Evolutionary conservation across 2,797 vertebrate genomes (phyloP), one percentile per base, ranked within the genome.

Genomic region (Ctenopoma kingsleyae): DNA sequence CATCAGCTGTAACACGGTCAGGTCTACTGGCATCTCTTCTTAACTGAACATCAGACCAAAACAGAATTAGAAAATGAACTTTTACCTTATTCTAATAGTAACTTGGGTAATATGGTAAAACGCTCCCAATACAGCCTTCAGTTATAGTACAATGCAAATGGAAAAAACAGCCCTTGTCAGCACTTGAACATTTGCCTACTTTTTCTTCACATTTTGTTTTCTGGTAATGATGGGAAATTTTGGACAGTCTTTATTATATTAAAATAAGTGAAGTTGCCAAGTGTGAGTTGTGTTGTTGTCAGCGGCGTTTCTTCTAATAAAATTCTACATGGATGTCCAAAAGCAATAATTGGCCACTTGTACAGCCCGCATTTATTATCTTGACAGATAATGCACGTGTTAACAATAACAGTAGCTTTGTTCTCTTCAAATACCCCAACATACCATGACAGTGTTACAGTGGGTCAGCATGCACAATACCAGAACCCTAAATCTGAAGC

Each of bases 1-100:
- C 20, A 41, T 41, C 1, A 43, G 23, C 8, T 15, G 15, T 23
- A 12, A 51, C 25, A 51, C 19, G 27, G 20, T 43, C 16, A 35
- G 4, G 8, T 51, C 36, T 67, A 12, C 19, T 32, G 53, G 49
- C 55, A 17, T 46, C 8, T 36, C 15, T 60, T 32, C 59, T 56
- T 47, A 46, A 8, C 38, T 58, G 11, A 49, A 6, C 16, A 67
- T 6, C 30, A 58, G 13, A 46, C 4, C 4, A 7, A 13, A 19
- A 11, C 27, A 30, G 3, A 57, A 43, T 46, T 0, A n/a, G n/a
- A n/a, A n/a, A n/a, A n/a, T 23, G 22, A 8, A n/a, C 16, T 61
- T 38, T 47, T n/a, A 38, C 6, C 22, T 2, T 15, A 54, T 23
- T 32, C 19, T 40, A 3, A 17, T 41, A 16, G 49, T 30, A 9